Evolutionary conservation across 2,888 invertebrate genomes (phyloP).

Genomic region (Orthosia incerta): DNA sequence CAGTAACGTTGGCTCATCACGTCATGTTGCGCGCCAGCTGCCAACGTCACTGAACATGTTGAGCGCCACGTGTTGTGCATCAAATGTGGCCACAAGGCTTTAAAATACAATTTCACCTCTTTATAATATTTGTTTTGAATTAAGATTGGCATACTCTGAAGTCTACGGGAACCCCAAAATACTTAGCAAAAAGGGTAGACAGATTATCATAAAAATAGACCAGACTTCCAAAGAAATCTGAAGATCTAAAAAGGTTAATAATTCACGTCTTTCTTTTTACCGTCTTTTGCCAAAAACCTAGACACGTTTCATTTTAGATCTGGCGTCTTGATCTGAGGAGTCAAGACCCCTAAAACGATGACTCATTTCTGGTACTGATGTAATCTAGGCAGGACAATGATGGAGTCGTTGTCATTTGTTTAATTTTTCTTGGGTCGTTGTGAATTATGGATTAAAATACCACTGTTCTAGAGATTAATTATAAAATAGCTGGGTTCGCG

Average conservation of each 20-base stretch:
- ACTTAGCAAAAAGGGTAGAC: neutral
- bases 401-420: conserved; percentile 34
- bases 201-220: neutral
- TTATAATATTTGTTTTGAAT: too few relatives aligned
- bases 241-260: conserved; percentile 6
- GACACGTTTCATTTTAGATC: conserved; percentile 45
- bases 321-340: conserved; percentile 49
- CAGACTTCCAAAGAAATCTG: conserved; percentile 16
- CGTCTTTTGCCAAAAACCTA: conserved; percentile 21
- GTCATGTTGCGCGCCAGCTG: too few relatives aligned
- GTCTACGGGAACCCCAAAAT: neutral
- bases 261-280: conserved; percentile 27
- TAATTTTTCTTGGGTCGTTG: neutral
- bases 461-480: too few relatives aligned
- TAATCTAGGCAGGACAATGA: conserved; percentile 36
- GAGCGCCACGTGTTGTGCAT: too few relatives aligned
- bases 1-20: too few relatives aligned
- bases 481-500: too few relatives aligned
- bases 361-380: conserved; percentile 42
- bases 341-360: conserved; percentile 37
- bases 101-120: too few relatives aligned
- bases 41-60: too few relatives aligned
- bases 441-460: neutral
- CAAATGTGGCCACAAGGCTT: too few relatives aligned
- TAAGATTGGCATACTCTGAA: too few relatives aligned